Evolutionary conservation across 2,888 invertebrate species (phyloP).

Genomic region (Eupithecia pulchellata): DNA sequence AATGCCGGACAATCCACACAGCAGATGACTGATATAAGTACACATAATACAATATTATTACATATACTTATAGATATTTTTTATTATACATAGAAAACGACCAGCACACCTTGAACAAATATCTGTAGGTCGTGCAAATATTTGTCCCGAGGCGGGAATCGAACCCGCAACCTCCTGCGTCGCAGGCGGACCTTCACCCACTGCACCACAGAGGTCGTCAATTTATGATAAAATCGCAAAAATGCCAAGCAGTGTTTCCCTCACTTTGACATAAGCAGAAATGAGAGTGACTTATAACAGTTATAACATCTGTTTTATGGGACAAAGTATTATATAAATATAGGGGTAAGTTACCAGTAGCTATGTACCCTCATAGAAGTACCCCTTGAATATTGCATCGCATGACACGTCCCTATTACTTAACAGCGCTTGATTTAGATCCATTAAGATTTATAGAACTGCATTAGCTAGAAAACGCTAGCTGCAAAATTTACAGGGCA

Average conservation of each 20-base stretch:
- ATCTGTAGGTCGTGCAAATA: no score
- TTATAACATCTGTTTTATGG: not conserved
- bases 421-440: conserved; percentile 13
- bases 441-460: conserved; percentile 6
- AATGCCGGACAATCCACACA: no score
- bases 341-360: not conserved
- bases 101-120: no score
- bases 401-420: conserved; percentile 17
- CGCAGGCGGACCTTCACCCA: no score
- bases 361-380: not conserved
- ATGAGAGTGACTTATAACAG: not conserved
- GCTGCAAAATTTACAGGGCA: not conserved
- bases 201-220: no score
- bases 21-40: no score
- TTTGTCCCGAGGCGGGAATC: no score
- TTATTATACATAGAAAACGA: no score
- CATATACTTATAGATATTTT: no score
- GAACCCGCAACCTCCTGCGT: no score
- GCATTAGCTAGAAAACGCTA: conserved; percentile 12
- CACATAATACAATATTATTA: no score
- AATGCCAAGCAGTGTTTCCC: not conserved
- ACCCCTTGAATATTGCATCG: conserved; percentile 9
- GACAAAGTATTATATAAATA: not conserved
- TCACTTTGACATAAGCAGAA: not conserved
- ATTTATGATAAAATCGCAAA: no score